Evolutionary conservation across 2,888 invertebrate genomes (phyloP), one percentile per base, ranked within the genome.

Genomic region (Erebia aethiops): DNA sequence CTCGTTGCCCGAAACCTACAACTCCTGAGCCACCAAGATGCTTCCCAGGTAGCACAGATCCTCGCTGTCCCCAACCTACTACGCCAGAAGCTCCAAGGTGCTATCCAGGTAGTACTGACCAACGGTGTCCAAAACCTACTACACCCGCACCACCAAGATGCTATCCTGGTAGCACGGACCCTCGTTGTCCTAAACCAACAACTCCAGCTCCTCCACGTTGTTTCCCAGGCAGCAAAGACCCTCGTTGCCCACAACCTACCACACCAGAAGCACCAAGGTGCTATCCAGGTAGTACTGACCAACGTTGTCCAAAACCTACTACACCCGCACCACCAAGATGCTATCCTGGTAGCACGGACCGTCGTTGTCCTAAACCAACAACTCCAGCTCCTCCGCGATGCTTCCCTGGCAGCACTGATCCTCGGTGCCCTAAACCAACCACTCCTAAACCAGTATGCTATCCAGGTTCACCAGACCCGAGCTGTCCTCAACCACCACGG

Each of bases 341-440:
- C 69, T 76, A 76, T 71, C 86, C 87, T 14, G 90, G 90, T 7
- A 85, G 86, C 8, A 77, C 56, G 0, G 88, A 91, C 74, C 84
- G 85, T 0, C 74, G 85, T 18, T 87, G 86, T 67, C 83, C 81
- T 0, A 77, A 75, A 64, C 79, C 81, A 4, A 80, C 83, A 7
- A 79, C 80, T 79, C 62, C 77, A 0, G 75, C 77, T 74, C 79
- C 80, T 78, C 62, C 77, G 0, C 74, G 77, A 74, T 79, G 81
- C 70, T 82, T 76, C 75, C 81, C 82, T 14, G 81, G 80, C 2
- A 76, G 76, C 3, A 76, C 69, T 0, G 87, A 90, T 71, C 85
- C 87, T 0, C 78, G 87, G 13, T 91, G 86, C 11, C 86, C 82
- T 0, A 85, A 43, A 78, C 82, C 41, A 60, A 71, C 76, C 9